phyloP scores from a whole-genome alignment of 2,113 vertebrate species.

The Erythrolamprus reginae region DNA sequence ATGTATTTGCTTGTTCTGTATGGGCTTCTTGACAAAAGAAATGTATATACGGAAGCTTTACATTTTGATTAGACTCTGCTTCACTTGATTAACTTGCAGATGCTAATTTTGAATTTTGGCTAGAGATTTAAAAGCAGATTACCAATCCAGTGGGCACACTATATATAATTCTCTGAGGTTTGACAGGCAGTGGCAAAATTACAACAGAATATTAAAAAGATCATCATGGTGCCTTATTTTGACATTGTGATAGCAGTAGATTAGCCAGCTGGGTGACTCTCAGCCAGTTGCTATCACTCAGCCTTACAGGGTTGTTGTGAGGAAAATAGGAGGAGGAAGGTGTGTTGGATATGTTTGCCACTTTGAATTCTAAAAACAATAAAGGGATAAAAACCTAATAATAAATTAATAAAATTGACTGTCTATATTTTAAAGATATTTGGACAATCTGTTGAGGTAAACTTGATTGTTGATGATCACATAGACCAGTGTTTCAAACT shows the following conservation, averaged over 20 bases:
- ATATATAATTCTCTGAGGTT: not conserved
- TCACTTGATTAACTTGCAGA: rapidly evolving
- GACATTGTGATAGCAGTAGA: not conserved
- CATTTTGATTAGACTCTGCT: not conserved
- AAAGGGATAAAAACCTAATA: not conserved
- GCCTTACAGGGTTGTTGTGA: not conserved
- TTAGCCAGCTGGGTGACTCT: not conserved
- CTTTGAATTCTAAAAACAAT: not conserved
- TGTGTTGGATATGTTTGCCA: not conserved
- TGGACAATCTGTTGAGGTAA: not conserved
- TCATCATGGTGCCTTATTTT: not conserved
- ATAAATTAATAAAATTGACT: not conserved
- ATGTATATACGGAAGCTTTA: not conserved
- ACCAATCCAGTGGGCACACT: not conserved
- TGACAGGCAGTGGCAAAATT: not conserved
- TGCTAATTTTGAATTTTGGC: not conserved
- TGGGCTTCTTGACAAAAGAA: not conserved
- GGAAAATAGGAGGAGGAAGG: not conserved
- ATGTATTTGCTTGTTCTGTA: not conserved
- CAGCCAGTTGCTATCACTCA: not conserved
- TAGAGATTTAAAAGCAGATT: not conserved
- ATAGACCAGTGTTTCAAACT: not conserved
- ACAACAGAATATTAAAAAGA: not conserved
- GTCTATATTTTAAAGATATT: not conserved
- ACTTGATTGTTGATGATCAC: not conserved